These are phyloP conservation scores for Drosophila albomicans DNA, from an alignment of 1,140 invertebrate species.

Conservation along the genomic window DNA sequence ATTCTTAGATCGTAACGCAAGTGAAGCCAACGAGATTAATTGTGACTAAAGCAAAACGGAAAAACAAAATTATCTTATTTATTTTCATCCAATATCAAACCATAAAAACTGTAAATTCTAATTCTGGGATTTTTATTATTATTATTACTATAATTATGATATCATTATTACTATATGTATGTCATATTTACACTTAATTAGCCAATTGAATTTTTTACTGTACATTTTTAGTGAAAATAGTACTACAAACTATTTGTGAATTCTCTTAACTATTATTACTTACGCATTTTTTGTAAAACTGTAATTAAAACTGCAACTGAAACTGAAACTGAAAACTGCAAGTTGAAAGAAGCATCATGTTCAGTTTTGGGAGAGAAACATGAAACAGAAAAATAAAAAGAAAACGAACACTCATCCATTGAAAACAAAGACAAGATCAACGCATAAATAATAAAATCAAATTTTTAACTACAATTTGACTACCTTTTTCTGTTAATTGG, in stretches of 20 bases:
- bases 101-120: slow-evolving; percentile 20
- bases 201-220: slow-evolving; percentile 68
- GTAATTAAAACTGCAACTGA: slow-evolving; percentile 10
- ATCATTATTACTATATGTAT: slow-evolving; percentile 44
- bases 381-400: neutral
- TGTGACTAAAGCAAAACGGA: slow-evolving; percentile 53
- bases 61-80: slow-evolving; percentile 45
- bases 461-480: slow-evolving; percentile 44
- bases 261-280: slow-evolving; percentile 35
- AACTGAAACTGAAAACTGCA: slow-evolving; percentile 9
- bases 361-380: slow-evolving; percentile 13
- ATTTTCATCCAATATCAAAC: slow-evolving; percentile 18
- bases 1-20: slow-evolving; percentile 64
- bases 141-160: slow-evolving; percentile 35
- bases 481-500: slow-evolving; percentile 23
- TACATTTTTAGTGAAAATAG: slow-evolving; percentile 62
- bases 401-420: slow-evolving; percentile 45
- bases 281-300: slow-evolving; percentile 52
- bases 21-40: slow-evolving; percentile 79
- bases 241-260: slow-evolving; percentile 44
- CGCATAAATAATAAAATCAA: slow-evolving; percentile 70
- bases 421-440: slow-evolving; percentile 48
- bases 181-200: slow-evolving; percentile 65
- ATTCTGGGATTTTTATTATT: slow-evolving; percentile 23
- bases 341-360: slow-evolving; percentile 8